Percentiles rank a stretch among this genome's conserved stretches.
phyloP scores from a whole-genome alignment of 2,797 vertebrate genomes.

The Hoplostethus atlanticus region DNA sequence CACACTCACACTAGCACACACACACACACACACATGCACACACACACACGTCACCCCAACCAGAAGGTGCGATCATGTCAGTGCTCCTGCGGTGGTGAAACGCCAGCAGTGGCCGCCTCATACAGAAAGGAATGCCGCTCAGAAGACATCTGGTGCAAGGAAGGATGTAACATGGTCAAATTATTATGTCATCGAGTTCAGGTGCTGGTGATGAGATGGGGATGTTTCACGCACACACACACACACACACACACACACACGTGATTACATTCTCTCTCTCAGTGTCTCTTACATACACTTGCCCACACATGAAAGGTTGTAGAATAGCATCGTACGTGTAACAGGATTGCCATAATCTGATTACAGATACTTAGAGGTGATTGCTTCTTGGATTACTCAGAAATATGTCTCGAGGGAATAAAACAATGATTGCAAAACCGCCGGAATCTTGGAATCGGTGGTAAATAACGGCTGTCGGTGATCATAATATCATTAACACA shows the following conservation, averaged over 20 bases:
- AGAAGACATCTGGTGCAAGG: conserved; percentile 53
- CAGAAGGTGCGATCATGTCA: conserved; percentile 58
- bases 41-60: conserved; percentile 30
- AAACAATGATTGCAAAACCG: too few species aligned
- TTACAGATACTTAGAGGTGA: background rate
- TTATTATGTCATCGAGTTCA: conserved; percentile 58
- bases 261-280: background rate
- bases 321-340: too few species aligned
- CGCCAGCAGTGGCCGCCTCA: conserved; percentile 50
- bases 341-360: background rate
- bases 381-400: too few species aligned
- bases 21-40: background rate
- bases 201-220: conserved; percentile 25
- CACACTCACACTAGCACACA: conserved; percentile 20
- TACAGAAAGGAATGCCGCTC: conserved; percentile 67
- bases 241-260: conserved; percentile 3
- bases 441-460: too few species aligned
- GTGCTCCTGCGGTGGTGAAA: conserved; percentile 39
- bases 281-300: background rate
- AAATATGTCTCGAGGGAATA: too few species aligned
- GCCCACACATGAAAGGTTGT: background rate
- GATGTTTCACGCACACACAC: conserved; percentile 4
- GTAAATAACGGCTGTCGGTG: too few species aligned
- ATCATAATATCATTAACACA: too few species aligned
- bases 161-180: conserved; percentile 39